Evolutionary conservation across 2,888 invertebrate species (phyloP).

Genomic region (Zygogramma bicolorata): DNA sequence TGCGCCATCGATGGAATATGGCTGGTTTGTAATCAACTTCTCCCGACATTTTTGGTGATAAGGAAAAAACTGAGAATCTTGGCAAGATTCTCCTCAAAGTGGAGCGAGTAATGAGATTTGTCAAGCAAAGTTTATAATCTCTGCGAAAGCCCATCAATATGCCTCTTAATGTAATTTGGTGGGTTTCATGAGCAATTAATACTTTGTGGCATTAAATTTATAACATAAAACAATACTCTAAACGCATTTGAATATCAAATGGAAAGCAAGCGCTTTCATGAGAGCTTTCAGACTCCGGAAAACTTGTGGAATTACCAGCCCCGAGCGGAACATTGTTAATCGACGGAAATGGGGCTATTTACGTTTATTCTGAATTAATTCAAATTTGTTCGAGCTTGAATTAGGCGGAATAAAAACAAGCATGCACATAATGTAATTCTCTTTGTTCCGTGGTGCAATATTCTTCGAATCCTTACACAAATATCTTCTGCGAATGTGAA

Average conservation of each 20-base stretch:
- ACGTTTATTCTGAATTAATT: slow-evolving; percentile 62
- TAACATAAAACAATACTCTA: slow-evolving; percentile 62
- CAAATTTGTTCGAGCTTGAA: slow-evolving; percentile 59
- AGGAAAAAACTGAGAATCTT: not conserved
- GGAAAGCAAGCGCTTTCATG: slow-evolving; percentile 54
- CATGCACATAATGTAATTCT: slow-evolving; percentile 1
- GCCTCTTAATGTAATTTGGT: slow-evolving; percentile 53
- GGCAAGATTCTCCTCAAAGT: not conserved
- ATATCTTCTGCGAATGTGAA: no score
- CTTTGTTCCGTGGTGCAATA: not conserved
- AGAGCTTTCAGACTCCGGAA: slow-evolving; percentile 57
- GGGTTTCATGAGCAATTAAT: slow-evolving; percentile 55
- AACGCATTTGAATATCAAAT: slow-evolving; percentile 62
- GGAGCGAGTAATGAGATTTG: slow-evolving; percentile 39
- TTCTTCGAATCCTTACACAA: no score
- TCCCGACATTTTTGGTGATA: not conserved
- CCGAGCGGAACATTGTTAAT: slow-evolving; percentile 59
- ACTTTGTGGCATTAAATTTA: slow-evolving; percentile 60
- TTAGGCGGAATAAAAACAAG: slow-evolving; percentile 55
- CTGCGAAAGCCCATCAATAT: slow-evolving; percentile 52
- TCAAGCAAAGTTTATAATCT: slow-evolving; percentile 53
- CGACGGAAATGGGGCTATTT: slow-evolving; percentile 62
- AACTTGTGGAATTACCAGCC: slow-evolving; percentile 58
- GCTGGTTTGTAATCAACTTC: no score
- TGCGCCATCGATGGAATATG: no score